Percentiles rank a stretch among this genome's conserved stretches.
These are phyloP conservation scores for Tetrax tetrax DNA, from an alignment of 2,113 vertebrate species.

Conservation along the genomic window DNA sequence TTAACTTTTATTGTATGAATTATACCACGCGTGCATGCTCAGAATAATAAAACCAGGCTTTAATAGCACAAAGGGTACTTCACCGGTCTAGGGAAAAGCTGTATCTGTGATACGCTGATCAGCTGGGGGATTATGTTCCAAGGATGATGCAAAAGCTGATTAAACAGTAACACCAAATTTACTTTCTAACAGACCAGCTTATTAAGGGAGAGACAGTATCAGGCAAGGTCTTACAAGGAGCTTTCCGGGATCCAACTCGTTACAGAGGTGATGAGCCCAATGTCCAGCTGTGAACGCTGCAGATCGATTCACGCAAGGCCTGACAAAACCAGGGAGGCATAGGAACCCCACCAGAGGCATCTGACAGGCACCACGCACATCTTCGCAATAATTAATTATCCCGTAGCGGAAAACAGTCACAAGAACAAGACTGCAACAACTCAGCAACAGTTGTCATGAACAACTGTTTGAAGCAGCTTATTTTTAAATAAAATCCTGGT, in stretches of 20 bases:
- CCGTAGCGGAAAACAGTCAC: background rate
- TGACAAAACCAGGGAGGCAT: fast-evolving
- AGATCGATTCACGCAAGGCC: fast-evolving
- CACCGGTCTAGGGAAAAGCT: background rate
- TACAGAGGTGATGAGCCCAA: fast-evolving
- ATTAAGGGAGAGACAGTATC: background rate
- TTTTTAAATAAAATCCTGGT: background rate
- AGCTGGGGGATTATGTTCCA: fast-evolving
- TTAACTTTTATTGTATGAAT: background rate
- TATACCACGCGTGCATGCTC: background rate
- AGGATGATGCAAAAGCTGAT: background rate
- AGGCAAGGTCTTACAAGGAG: fast-evolving
- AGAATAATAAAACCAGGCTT: background rate
- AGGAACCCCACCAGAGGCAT: background rate
- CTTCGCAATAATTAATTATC: fast-evolving
- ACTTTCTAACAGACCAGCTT: fast-evolving
- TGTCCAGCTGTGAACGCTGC: fast-evolving
- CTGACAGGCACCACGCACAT: background rate
- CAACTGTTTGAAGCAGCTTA: background rate
- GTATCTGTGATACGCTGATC: background rate
- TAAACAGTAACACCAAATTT: background rate
- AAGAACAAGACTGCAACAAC: background rate
- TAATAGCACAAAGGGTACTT: background rate
- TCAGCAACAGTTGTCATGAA: background rate
- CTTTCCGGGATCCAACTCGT: no score